phyloP scores from a whole-genome alignment of 1,140 invertebrate species.

The Rhizoglyphus robini region DNA sequence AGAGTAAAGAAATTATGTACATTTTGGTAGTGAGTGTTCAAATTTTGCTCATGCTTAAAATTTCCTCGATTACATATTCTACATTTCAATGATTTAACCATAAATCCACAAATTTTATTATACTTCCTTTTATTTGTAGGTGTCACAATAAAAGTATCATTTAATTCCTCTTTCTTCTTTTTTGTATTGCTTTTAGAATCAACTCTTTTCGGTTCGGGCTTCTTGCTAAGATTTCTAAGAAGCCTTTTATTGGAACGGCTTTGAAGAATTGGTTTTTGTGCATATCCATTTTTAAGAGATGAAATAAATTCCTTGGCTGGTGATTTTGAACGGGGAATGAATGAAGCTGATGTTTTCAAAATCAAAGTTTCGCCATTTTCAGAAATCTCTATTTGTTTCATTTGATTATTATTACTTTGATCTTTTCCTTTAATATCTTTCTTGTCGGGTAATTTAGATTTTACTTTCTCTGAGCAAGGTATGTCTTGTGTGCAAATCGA shows the following conservation, averaged over 20 bases:
- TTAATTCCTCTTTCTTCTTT: neutral
- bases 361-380: neutral
- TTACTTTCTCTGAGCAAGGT: no score
- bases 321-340: neutral
- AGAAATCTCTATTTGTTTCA: no score
- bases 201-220: neutral
- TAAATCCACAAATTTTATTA: neutral
- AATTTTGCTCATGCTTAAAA: neutral
- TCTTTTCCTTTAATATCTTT: no score
- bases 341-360: neutral
- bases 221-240: neutral
- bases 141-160: neutral
- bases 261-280: neutral
- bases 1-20: constrained; percentile 7
- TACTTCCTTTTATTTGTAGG: neutral
- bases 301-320: neutral
- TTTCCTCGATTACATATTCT: constrained; percentile 1
- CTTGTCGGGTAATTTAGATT: no score
- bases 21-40: neutral
- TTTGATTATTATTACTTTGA: no score
- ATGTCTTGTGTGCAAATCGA: no score
- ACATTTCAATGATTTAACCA: neutral
- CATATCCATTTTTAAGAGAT: neutral
- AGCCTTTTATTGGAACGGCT: constrained; percentile 3
- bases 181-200: neutral